A percentile compares a stretch with the other conserved stretches of the same genome.
Evolutionary conservation across 2,113 vertebrate genomes (phyloP).

Genomic region (Perca flavescens): DNA sequence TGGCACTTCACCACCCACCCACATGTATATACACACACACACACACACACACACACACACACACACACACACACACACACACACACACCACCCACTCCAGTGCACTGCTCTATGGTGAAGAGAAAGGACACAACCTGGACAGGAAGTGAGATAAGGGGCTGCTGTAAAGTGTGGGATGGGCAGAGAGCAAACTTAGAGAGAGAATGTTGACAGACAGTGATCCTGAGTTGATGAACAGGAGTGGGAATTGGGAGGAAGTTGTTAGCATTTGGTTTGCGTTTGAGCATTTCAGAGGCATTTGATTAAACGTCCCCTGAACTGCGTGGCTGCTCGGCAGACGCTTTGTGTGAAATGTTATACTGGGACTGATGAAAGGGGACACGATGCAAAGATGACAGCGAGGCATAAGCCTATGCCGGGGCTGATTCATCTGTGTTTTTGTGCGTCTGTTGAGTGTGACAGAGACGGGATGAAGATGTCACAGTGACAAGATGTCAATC

Average conservation of each 20-base stretch:
- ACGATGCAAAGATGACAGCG: slow-evolving; percentile 94
- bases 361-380: slow-evolving; percentile 98
- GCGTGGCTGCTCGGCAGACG: slow-evolving; percentile 48
- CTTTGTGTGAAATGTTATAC: slow-evolving; percentile 91
- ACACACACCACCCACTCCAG: slow-evolving; percentile 34
- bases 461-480: slow-evolving; percentile 69
- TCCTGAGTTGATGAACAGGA: slow-evolving; percentile 72
- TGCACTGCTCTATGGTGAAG: slow-evolving; percentile 55
- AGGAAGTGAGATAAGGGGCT: slow-evolving; percentile 44
- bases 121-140: slow-evolving; percentile 47
- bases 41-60: too few relatives aligned
- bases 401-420: slow-evolving; percentile 91
- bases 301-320: slow-evolving; percentile 95
- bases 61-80: too few relatives aligned
- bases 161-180: slow-evolving; percentile 5
- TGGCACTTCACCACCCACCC: slow-evolving; percentile 89
- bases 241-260: slow-evolving; percentile 89
- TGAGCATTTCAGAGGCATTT: slow-evolving; percentile 94
- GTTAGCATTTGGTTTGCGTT: slow-evolving; percentile 95
- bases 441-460: slow-evolving; percentile 61
- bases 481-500: slow-evolving; percentile 73
- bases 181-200: slow-evolving; percentile 35
- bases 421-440: slow-evolving; percentile 88
- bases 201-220: slow-evolving; percentile 66
- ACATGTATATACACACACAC: slow-evolving; percentile 76